Evolutionary conservation across 2,113 vertebrate genomes (phyloP).

Genomic region (Astur gentilis): DNA sequence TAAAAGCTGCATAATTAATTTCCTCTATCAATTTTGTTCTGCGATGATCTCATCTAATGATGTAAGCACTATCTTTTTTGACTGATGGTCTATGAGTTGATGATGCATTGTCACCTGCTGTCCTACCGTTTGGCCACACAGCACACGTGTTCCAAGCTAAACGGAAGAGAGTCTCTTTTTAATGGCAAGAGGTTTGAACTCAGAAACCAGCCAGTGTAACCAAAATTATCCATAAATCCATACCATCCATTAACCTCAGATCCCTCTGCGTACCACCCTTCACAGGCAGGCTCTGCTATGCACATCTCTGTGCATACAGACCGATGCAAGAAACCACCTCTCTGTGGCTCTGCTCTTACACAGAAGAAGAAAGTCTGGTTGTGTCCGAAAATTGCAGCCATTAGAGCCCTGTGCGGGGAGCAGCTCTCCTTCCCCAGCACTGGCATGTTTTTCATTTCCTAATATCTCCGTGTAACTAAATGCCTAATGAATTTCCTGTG

Average conservation of each 20-base stretch:
- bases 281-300: neutral
- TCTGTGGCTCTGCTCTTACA: neutral
- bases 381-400: neutral
- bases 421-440: neutral
- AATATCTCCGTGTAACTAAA: neutral
- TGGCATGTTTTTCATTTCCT: neutral
- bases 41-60: slow-evolving; percentile 5
- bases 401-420: accelerated
- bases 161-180: neutral
- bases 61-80: neutral
- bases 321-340: neutral
- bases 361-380: neutral
- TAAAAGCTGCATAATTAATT: slow-evolving; percentile 20
- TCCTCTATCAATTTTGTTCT: slow-evolving; percentile 3
- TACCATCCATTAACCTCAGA: neutral
- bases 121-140: neutral
- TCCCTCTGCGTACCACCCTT: accelerated
- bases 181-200: neutral
- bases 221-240: neutral
- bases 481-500: neutral
- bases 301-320: accelerated
- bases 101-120: neutral
- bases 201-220: neutral
- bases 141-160: neutral
- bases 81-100: neutral